These are phyloP conservation scores for Erythrocercus mccallii DNA, from an alignment of 2,113 vertebrate genomes.

Conservation along the genomic window DNA sequence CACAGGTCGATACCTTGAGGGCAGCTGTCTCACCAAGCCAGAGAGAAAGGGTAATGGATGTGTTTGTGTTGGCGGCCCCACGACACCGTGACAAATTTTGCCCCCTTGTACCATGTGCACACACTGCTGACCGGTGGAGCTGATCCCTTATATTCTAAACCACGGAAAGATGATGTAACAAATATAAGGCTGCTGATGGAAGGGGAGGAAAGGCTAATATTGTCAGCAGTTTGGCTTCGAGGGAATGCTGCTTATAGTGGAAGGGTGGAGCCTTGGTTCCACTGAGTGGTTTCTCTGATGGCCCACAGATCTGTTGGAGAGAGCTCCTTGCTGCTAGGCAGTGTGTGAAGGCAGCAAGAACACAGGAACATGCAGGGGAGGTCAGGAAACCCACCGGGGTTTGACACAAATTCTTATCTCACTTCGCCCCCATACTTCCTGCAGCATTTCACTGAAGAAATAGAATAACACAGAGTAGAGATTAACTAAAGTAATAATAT, in stretches of 20 bases:
- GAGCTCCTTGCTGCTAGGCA: background rate
- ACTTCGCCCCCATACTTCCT: background rate
- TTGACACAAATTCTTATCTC: background rate
- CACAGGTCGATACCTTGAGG: slow-evolving; percentile 3
- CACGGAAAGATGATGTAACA: background rate
- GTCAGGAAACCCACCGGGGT: background rate
- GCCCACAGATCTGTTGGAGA: rapidly evolving
- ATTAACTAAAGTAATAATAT: background rate
- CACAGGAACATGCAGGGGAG: background rate
- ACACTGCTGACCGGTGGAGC: background rate
- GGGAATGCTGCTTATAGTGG: background rate
- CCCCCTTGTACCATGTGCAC: background rate
- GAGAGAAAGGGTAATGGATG: slow-evolving; percentile 27
- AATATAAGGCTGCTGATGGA: background rate
- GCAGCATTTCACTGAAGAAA: background rate
- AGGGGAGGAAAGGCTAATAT: background rate
- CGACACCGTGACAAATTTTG: background rate
- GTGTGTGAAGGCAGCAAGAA: background rate
- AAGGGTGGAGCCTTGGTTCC: background rate
- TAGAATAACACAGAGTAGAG: background rate
- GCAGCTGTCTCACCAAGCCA: background rate
- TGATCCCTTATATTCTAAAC: background rate
- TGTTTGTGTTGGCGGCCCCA: background rate
- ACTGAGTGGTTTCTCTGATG: background rate
- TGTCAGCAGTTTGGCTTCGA: background rate